phyloP scores from a whole-genome alignment of 2,113 vertebrate species.

The Peromyscus polionotus region DNA sequence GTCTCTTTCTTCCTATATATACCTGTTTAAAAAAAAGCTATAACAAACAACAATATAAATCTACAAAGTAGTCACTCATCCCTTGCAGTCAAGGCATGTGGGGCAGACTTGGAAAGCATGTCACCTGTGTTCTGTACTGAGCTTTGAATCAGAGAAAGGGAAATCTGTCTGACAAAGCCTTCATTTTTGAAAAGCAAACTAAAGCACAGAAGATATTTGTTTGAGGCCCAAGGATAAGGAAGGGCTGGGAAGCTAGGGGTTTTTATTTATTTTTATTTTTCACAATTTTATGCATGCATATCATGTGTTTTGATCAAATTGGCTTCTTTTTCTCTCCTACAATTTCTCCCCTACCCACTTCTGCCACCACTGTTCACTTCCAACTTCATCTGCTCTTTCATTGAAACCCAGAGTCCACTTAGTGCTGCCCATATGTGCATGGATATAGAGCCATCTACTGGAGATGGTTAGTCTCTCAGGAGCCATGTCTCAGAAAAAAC shows the following conservation, averaged over 20 bases:
- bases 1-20: not conserved
- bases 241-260: not conserved
- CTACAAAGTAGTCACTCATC: not conserved
- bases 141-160: not conserved
- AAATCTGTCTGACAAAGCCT: not conserved
- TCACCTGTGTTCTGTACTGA: not conserved
- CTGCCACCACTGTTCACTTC: not conserved
- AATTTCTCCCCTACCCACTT: not conserved
- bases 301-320: not conserved
- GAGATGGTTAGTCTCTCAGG: not conserved
- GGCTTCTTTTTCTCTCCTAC: no score
- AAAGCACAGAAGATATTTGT: not conserved
- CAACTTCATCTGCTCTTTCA: not conserved
- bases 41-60: not conserved
- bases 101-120: not conserved
- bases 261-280: not conserved
- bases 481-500: not conserved
- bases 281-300: no score
- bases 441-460: not conserved
- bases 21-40: not conserved
- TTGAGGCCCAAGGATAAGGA: not conserved
- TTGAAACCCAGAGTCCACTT: no score
- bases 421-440: not conserved
- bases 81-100: not conserved
- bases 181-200: not conserved